Conservation (phyloP, 2,797 vertebrate genomes). For the Lithobates pipiens region DNA sequence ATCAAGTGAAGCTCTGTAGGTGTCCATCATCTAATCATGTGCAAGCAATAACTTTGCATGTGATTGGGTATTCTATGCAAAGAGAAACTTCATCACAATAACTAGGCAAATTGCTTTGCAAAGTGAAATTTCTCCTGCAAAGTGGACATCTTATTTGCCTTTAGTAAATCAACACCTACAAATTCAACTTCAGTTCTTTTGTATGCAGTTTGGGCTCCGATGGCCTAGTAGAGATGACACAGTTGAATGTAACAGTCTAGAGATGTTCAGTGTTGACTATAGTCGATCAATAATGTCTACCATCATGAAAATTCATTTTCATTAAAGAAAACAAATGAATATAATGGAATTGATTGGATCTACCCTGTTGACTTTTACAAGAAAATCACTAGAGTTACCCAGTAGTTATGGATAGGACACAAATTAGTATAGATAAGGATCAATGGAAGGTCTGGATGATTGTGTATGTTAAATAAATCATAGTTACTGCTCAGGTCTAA, state of each 20-base stretch:
- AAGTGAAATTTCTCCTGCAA: no score
- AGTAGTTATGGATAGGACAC: conserved; percentile 42
- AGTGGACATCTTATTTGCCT: no score
- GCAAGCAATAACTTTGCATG: no score
- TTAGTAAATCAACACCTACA: no score
- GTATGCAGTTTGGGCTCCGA: not conserved
- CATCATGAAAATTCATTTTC: conserved; percentile 24
- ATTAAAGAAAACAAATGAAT: conserved; percentile 15
- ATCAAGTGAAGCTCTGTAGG: no score
- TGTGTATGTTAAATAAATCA: conserved; percentile 32
- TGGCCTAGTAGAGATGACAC: not conserved
- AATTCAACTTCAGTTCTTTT: no score
- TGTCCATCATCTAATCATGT: no score
- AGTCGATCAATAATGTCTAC: conserved; percentile 26
- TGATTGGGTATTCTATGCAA: no score
- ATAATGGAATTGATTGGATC: conserved; percentile 27
- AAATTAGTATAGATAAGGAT: conserved; percentile 41
- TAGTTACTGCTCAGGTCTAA: conserved; percentile 28
- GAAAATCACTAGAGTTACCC: conserved; percentile 12
- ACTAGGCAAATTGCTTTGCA: no score
- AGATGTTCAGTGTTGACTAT: not conserved
- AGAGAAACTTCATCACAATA: no score
- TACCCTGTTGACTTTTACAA: conserved; percentile 47
- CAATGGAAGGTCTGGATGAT: not conserved
- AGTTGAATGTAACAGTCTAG: not conserved